Evolutionary conservation across 2,113 vertebrate genomes (phyloP), one percentile per base, ranked within the genome.

Genomic region (Eclectus roratus): DNA sequence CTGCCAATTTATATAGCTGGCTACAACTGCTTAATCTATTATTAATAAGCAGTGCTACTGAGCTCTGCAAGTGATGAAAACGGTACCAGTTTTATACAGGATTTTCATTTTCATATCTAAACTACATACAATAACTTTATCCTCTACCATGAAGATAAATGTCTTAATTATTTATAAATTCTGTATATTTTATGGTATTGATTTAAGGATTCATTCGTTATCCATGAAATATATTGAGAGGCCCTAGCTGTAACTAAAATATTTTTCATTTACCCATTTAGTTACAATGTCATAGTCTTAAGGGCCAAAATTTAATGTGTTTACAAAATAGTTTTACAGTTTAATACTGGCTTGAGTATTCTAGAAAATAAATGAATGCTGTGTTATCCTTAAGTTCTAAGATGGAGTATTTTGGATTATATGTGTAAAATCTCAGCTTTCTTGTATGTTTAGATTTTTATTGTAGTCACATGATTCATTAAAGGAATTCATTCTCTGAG

Each of bases 1-100:
- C 91, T 97, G 89, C 95, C 97, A 98, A 91, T 97, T 97, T 97
- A 95, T 95, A 94, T 97, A 97, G 85, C 93, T 96, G 96, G 95
- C 88, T 96, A 96, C 92, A 97, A 96, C 94, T 96, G 96, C 94
- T 98, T 97, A 97, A 97, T 97, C 88, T 95, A 94, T 98, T 98
- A 97, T 97, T 98, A 98, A 97, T 96, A 97, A 96, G 92, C 79
- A 91, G 96, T 96, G 91, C 97, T 97, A 88, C 88, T 97, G 91
- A 96, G 96, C 81, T 91, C 61, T 94, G 88, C 93, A 96, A 96
- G 97, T 96, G 97, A 97, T 96, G 96, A 97, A 97, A 97, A 96
- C 92, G 89, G 93, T 94, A 89, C 93, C 79, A 80, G 91, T 79
- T 92, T 97, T 96, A 88, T 93, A 95, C 92, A 92, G 97, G 86